Conservation (phyloP, 1,140 invertebrate species). For the Drosophila ohnishii region DNA sequence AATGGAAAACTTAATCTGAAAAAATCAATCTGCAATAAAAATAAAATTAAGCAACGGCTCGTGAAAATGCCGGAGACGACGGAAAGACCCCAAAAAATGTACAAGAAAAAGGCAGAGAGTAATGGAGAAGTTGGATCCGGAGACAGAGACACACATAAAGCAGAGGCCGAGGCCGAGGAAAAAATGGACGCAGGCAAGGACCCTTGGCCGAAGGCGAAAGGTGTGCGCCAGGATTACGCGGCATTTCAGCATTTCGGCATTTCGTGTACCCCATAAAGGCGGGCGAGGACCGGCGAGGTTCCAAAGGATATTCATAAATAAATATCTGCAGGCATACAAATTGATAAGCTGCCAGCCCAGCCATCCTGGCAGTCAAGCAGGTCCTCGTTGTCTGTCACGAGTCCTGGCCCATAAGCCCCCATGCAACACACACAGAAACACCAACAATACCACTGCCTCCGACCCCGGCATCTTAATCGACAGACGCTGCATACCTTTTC, state of each 20-base stretch:
- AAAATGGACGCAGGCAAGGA: slow-evolving; percentile 50
- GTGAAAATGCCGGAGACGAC: slow-evolving; percentile 47
- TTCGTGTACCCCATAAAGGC: slow-evolving; percentile 46
- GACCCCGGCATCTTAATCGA: slow-evolving; percentile 74
- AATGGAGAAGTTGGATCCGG: not conserved
- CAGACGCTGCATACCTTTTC: slow-evolving; percentile 73
- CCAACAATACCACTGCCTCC: slow-evolving; percentile 12
- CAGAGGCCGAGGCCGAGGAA: slow-evolving; percentile 21
- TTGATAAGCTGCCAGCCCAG: slow-evolving; percentile 72
- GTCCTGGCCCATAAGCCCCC: slow-evolving; percentile 40
- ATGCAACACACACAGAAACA: slow-evolving; percentile 20
- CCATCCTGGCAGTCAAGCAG: slow-evolving; percentile 8
- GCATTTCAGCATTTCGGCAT: slow-evolving; percentile 54
- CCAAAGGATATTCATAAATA: slow-evolving; percentile 80
- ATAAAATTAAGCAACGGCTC: slow-evolving; percentile 74
- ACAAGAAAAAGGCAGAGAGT: slow-evolving; percentile 4
- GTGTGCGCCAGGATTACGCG: slow-evolving; percentile 77
- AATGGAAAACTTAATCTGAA: slow-evolving; percentile 74
- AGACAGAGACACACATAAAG: slow-evolving; percentile 32
- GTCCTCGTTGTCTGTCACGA: slow-evolving; percentile 57
- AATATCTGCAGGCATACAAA: slow-evolving; percentile 81
- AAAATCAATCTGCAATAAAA: slow-evolving; percentile 82
- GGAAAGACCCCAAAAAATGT: slow-evolving; percentile 4
- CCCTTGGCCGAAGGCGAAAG: slow-evolving; percentile 50
- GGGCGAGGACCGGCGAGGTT: slow-evolving; percentile 46